phyloP scores from a whole-genome alignment of 2,113 vertebrate genomes.

The Menidia beryllina region DNA sequence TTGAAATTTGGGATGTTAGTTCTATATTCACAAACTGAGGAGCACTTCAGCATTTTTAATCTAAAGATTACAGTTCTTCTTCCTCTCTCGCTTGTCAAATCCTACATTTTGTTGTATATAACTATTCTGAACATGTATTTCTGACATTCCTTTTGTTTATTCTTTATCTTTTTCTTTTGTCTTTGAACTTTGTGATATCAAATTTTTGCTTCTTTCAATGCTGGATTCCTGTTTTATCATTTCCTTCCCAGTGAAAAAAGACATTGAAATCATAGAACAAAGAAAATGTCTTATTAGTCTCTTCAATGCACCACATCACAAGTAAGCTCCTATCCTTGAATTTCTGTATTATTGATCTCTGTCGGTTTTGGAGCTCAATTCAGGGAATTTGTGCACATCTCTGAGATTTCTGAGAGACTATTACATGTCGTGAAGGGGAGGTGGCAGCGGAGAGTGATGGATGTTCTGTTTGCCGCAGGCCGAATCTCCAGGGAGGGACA shows the following conservation, averaged over 20 bases:
- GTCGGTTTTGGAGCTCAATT: conserved; percentile 22
- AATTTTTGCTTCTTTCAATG: too few relatives aligned
- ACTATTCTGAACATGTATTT: too few relatives aligned
- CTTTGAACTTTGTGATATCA: too few relatives aligned
- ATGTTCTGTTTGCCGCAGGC: conserved; percentile 62
- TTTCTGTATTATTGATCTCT: conserved; percentile 24
- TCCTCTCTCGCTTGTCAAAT: too few relatives aligned
- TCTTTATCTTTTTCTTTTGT: too few relatives aligned
- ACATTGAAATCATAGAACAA: too few relatives aligned
- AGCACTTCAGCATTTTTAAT: neutral
- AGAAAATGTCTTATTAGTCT: conserved; percentile 1
- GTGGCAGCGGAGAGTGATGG: conserved; percentile 70
- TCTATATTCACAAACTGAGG: neutral
- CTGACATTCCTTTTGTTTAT: too few relatives aligned
- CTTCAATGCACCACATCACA: conserved; percentile 19
- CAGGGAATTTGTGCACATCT: conserved; percentile 22
- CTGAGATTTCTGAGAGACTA: conserved; percentile 10
- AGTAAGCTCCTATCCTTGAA: conserved; percentile 10
- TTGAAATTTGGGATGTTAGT: neutral
- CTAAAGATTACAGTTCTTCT: neutral
- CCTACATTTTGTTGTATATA: too few relatives aligned
- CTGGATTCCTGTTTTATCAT: too few relatives aligned
- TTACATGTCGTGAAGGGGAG: conserved; percentile 57
- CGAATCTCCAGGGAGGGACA: conserved; percentile 66
- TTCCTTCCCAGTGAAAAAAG: neutral